Evolutionary conservation across 1,140 invertebrate species (phyloP), one percentile per base, ranked within the genome.

Genomic region (Adoxophyes honmai): DNA sequence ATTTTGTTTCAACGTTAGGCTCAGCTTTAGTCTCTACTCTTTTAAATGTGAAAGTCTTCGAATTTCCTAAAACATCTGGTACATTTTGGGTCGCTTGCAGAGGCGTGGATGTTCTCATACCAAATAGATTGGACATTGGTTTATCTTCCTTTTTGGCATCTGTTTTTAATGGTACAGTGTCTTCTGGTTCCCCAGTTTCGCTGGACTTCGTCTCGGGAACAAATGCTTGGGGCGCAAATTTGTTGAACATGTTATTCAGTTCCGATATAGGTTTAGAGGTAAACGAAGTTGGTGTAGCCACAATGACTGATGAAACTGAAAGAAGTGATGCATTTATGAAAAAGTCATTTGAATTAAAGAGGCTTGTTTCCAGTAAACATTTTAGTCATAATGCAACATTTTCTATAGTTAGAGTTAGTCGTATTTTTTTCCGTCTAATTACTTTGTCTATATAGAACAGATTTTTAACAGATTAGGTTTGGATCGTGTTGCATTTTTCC

Each of bases 131-230:
- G 1, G 70, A 65, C 9, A 74, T 42, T 7, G 74, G 65, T 66
- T 78, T 75, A 6, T 70, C 57, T 52, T 60, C 59, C 55, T 72
- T 70, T 66, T 70, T 75, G 1, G 59, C 52, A 33, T 59, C 59
- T 52, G 67, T 61, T 1, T 67, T 72, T 67, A 15, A 36, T 44
- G 16, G 15, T 13, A 34, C n/a, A n/a, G n/a, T n/a, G 65, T 36
- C 2, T 59, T 79, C 75, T 11, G 66, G 64, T 72, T 84, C 79
- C 0, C 73, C 78, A 1, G 78, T 82, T 74, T 82, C 79, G 34
- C 61, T 62, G 4, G 74, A 75, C 62, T 61, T 66, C n/a, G 52
- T 34, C 15, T 59, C 59, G n/a, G 65, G 18, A 13, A 37, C 39
- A 18, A 66, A 65, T 14, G 60, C 7, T 57, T 62, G 65, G 6